Evolutionary conservation across 2,888 invertebrate species (phyloP), one percentile per base, ranked within the genome.

Genomic region (Tryphoninae sp.): DNA sequence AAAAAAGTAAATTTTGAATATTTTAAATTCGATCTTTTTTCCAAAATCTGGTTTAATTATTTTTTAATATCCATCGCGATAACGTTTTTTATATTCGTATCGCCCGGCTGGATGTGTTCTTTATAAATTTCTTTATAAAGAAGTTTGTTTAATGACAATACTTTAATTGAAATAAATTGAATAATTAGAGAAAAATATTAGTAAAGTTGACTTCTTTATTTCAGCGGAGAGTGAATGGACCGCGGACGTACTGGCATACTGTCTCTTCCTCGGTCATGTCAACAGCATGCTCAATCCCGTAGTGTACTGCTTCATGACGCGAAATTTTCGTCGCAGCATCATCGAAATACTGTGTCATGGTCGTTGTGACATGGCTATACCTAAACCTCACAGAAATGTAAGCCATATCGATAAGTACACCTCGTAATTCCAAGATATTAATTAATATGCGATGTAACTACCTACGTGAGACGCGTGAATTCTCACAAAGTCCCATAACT

Each of bases 221-320:
- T 16, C 86, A 90, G 89, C 77, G 22, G 71, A 83, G 49, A 83
- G 83, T 11, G 78, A 62, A 40, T 88, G 91, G 0, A 92, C 93
- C 26, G 91, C 92, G 0, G 85, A 92, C n/a, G 89, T 93, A 26
- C 87, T 94, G 73, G 94, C 95, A 0, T 96, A 96, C 89, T 94
- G 95, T 8, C 92, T 96, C 42, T 92, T 96, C 2, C 91, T 96
- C 91, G 96, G 96, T 61, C 96, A 96, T 89, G 94, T 95, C 0
- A 96, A 96, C 91, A 96, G 96, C 1, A 96, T 96, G 4, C 93
- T 96, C 87, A 96, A 96, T 92, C 96, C 96, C 0, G 93, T 96
- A 67, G 94, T 96, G 11, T 96, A 96, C 90, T 96, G 96, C 88
- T 93, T 95, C 87, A 95, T 96, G 93, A 96, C 96, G 75, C 93